phyloP scores from a whole-genome alignment of 2,888 invertebrate genomes.

The Bhutanitis thaidina region DNA sequence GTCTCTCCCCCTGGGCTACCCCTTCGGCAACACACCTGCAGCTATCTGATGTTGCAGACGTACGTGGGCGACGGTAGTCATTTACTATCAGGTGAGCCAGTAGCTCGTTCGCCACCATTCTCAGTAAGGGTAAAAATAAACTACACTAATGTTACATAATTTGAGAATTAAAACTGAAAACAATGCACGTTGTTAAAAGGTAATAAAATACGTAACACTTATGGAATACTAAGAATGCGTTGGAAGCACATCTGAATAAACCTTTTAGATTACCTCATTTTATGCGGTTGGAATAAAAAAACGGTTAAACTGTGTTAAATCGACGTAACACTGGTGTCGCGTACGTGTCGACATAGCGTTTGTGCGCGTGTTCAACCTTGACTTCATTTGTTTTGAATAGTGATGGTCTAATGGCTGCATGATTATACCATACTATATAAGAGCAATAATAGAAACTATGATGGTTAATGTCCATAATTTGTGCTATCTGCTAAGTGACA shows the following conservation, averaged over 20 bases:
- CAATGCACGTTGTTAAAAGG: background rate
- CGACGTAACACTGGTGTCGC: slow-evolving; percentile 20
- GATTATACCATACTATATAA: background rate
- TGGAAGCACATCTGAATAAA: slow-evolving; percentile 8
- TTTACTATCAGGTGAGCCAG: too few species aligned
- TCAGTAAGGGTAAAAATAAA: background rate
- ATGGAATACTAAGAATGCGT: background rate
- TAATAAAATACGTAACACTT: background rate
- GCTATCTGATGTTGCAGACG: too few species aligned
- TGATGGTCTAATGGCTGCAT: slow-evolving; percentile 15
- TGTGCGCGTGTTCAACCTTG: slow-evolving; percentile 32
- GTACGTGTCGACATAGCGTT: slow-evolving; percentile 25
- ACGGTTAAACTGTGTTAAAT: slow-evolving; percentile 20
- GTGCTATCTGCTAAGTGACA: too few species aligned
- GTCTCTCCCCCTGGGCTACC: too few species aligned
- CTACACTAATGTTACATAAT: background rate
- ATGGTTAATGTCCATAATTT: too few species aligned
- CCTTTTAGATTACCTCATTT: slow-evolving; percentile 14
- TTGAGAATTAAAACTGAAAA: background rate
- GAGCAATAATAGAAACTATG: too few species aligned
- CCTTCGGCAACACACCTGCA: too few species aligned
- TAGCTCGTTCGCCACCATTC: too few species aligned
- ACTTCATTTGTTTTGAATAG: slow-evolving; percentile 24
- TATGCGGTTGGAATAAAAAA: slow-evolving; percentile 20
- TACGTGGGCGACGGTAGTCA: too few species aligned